These are phyloP conservation scores for Catocala nupta DNA, from an alignment of 2,888 invertebrate species.

Conservation along the genomic window DNA sequence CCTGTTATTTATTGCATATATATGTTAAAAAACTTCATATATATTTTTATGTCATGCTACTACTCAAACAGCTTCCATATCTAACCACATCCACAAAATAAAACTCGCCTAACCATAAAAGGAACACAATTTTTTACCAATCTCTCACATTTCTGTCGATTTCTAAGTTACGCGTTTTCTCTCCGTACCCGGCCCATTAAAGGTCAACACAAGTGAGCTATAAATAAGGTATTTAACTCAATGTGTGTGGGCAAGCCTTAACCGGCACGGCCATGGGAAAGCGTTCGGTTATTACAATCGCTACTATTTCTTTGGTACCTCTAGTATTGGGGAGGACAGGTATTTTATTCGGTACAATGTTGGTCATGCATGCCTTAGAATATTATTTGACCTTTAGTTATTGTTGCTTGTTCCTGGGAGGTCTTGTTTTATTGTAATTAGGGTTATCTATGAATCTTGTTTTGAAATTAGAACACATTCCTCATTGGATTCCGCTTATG, in stretches of 20 bases:
- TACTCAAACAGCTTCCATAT: neutral
- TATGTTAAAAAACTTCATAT: neutral
- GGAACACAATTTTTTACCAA: constrained; percentile 22
- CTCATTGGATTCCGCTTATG: constrained; percentile 7
- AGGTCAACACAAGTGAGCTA: constrained; percentile 78
- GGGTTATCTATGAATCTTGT: constrained; percentile 28
- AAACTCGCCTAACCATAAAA: constrained; percentile 10
- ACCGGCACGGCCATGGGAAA: constrained; percentile 75
- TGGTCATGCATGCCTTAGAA: constrained; percentile 35
- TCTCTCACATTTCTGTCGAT: constrained; percentile 32
- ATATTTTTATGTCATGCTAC: neutral
- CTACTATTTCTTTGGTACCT: constrained; percentile 66
- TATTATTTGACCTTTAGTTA: constrained; percentile 45
- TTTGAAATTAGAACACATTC: constrained; percentile 8
- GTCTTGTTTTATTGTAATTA: constrained; percentile 52
- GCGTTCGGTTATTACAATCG: constrained; percentile 68
- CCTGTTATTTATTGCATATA: no score
- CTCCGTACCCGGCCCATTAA: constrained; percentile 52
- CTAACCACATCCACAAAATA: neutral
- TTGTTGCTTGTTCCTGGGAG: constrained; percentile 44
- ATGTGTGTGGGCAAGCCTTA: constrained; percentile 81
- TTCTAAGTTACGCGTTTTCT: constrained; percentile 46
- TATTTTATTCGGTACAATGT: constrained; percentile 46
- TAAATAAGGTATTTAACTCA: constrained; percentile 84
- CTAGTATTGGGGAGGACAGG: constrained; percentile 50